A percentile compares a stretch with the other conserved stretches of the same genome.
Conservation (phyloP, 2,797 vertebrate species). For the Cyprinodon diabolis region DNA sequence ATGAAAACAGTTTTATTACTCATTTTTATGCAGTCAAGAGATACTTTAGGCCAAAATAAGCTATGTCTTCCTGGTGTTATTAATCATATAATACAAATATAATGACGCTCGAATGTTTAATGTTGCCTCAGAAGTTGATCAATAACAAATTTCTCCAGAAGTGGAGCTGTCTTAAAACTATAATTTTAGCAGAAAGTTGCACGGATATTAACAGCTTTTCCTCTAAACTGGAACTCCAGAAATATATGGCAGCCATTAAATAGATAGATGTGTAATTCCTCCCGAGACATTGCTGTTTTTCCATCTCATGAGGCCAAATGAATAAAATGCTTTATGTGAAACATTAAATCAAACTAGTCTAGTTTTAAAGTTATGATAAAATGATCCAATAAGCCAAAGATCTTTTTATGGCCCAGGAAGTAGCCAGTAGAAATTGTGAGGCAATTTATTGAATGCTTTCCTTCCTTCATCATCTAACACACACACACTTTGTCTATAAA, state of each 20-base stretch:
- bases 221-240: constrained; percentile 51
- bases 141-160: constrained; percentile 53
- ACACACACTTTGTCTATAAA: constrained; percentile 9
- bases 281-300: constrained; percentile 45
- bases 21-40: not conserved
- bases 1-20: not conserved
- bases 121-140: constrained; percentile 51
- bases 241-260: constrained; percentile 62
- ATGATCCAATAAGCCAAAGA: constrained; percentile 41
- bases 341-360: constrained; percentile 59
- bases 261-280: constrained; percentile 48
- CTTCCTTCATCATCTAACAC: not conserved
- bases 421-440: constrained; percentile 40
- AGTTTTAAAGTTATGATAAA: constrained; percentile 59
- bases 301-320: constrained; percentile 57
- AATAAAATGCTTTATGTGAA: constrained; percentile 53
- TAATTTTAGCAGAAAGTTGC: constrained; percentile 54
- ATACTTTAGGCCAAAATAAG: constrained; percentile 6
- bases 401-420: constrained; percentile 40
- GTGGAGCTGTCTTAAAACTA: constrained; percentile 45
- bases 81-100: constrained; percentile 35
- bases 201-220: constrained; percentile 57
- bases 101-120: constrained; percentile 40
- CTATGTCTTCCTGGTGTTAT: constrained; percentile 15
- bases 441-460: constrained; percentile 48